phyloP scores from a whole-genome alignment of 2,113 vertebrate genomes.

The Tupaia chinensis region DNA sequence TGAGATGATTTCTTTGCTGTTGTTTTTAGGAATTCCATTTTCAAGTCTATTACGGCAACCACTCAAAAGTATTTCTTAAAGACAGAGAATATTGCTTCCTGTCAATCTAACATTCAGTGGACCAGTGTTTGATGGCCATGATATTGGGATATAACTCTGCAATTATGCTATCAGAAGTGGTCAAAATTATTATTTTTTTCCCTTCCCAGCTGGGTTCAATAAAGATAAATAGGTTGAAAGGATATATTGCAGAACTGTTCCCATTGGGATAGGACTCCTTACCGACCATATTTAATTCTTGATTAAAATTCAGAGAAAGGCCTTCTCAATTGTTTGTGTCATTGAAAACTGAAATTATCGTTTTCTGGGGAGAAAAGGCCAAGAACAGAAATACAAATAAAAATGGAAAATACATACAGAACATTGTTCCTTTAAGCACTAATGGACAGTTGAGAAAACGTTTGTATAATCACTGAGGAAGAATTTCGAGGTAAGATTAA shows the following conservation, averaged over 20 bases:
- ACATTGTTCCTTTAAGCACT: background rate
- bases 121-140: background rate
- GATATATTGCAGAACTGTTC: background rate
- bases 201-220: background rate
- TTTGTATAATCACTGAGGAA: background rate
- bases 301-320: background rate
- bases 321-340: background rate
- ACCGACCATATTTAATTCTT: conserved; percentile 1
- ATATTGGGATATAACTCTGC: background rate
- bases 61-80: conserved; percentile 61
- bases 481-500: background rate
- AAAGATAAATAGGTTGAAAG: background rate
- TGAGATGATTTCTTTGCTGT: conserved; percentile 42
- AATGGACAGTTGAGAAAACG: conserved; percentile 26
- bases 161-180: conserved; percentile 44
- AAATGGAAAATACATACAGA: background rate
- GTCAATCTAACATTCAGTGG: background rate
- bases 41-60: conserved; percentile 53
- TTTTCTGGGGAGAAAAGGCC: background rate
- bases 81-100: background rate
- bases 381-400: background rate
- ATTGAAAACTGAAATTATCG: background rate
- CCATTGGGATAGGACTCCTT: background rate
- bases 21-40: conserved; percentile 67
- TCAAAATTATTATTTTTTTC: conserved; percentile 21